phyloP scores from a whole-genome alignment of 2,888 invertebrate genomes.

The Cryptocheilus praepositus region DNA sequence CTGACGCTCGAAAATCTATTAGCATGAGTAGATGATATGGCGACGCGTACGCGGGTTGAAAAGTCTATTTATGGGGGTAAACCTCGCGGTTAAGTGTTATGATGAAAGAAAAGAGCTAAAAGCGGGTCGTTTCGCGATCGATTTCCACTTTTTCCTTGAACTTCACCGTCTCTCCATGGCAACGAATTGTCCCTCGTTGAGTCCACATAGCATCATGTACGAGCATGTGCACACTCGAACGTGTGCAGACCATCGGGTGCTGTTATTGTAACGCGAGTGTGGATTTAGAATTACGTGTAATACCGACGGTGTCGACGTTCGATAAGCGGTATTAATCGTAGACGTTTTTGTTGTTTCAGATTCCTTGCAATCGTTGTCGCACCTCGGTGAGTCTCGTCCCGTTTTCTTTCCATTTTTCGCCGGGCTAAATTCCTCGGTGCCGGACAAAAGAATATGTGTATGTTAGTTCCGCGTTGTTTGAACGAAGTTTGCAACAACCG shows the following conservation, averaged over 20 bases:
- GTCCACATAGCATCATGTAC: neutral
- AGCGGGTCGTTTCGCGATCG: constrained; percentile 23
- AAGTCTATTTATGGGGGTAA: constrained; percentile 12
- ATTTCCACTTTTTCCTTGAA: constrained; percentile 41
- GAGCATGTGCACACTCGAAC: too few relatives aligned
- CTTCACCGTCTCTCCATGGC: constrained; percentile 26
- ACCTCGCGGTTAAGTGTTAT: neutral
- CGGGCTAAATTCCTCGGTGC: too few relatives aligned
- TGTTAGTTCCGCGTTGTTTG: too few relatives aligned
- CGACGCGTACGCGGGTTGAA: constrained; percentile 1
- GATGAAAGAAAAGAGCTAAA: constrained; percentile 33
- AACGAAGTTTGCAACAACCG: too few relatives aligned
- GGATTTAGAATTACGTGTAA: too few relatives aligned
- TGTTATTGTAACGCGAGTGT: neutral
- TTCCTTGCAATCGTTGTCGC: constrained; percentile 71
- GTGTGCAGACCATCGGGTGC: neutral
- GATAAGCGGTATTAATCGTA: neutral
- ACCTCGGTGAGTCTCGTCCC: constrained; percentile 67
- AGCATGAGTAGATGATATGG: too few relatives aligned
- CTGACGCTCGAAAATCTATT: too few relatives aligned
- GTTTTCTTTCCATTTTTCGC: too few relatives aligned
- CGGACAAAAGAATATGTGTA: too few relatives aligned
- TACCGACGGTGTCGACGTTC: constrained; percentile 7
- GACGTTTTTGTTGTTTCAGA: constrained; percentile 68
- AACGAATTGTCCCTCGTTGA: constrained; percentile 21